Evolutionary conservation across 2,797 vertebrate species (phyloP), one percentile per base, ranked within the genome.

Genomic region (Pterois miles): DNA sequence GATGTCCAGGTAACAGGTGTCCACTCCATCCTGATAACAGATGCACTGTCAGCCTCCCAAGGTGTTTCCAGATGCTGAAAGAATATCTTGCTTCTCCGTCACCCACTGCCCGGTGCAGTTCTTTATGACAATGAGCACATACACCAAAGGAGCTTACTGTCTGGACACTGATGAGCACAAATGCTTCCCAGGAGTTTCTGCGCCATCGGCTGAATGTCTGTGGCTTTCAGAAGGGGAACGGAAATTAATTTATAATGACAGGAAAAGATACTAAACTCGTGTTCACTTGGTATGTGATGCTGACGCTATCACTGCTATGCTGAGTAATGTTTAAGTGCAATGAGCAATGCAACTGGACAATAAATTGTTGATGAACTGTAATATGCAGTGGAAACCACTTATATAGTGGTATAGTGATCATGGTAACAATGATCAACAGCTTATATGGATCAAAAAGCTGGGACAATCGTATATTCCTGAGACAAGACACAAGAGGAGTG

Each of bases 1-100:
- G 50, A 57, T 25, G 27, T 56, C 58, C 54, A 70, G 78, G 72
- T 77, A 84, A 86, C 81, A 86, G 81, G 78, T 87, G 79, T 65
- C 79, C 80, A 70, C 78, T 71, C 23, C 62, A 53, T 81, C 53
- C 72, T 31, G 57, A 54, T 50, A 81, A 85, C 77, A 86, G 82
- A 86, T 84, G 84, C 53, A 22, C 64, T 53, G 63, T 74, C 71
- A 76, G 67, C 57, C 63, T 63, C 34, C 73, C 65, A 29, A 43
- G 73, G 65, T n/a, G n/a, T n/a, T n/a, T n/a, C n/a, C n/a, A n/a
- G 81, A 80, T 3, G 62, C 59, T 50, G 57, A 3, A 12, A 54
- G 63, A 50, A 74, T 65, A 65, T 80, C 65, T 57, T 14, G n/a
- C n/a, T 53, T 25, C 60, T 78, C 33, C 1, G 29, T 84, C 77